These are phyloP conservation scores for Connochaetes taurinus DNA, from an alignment of 2,113 vertebrate species.

Conservation along the genomic window DNA sequence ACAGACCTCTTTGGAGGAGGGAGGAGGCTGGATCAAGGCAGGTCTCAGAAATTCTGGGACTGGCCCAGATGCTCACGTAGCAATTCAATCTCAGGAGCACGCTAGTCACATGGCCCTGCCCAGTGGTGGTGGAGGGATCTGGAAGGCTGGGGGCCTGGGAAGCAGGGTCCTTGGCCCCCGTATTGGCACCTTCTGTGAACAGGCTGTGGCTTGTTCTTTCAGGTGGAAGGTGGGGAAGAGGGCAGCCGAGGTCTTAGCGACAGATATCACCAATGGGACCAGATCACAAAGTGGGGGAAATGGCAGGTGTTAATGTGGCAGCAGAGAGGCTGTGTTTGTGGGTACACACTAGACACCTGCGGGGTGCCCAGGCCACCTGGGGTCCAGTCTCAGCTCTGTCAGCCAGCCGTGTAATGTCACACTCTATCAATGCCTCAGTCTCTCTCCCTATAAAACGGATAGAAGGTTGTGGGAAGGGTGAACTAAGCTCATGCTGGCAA, in stretches of 20 bases:
- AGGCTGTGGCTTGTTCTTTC: neutral
- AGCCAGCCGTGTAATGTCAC: neutral
- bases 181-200: neutral
- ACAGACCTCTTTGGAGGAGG: neutral
- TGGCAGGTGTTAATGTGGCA: neutral
- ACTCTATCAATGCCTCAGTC: neutral
- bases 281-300: neutral
- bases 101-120: neutral
- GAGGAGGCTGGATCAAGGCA: neutral
- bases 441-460: neutral
- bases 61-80: neutral
- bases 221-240: neutral
- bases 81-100: neutral
- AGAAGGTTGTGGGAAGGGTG: neutral
- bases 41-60: neutral
- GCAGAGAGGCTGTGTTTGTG: neutral
- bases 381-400: neutral
- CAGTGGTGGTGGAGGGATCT: neutral
- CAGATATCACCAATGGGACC: neutral
- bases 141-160: neutral
- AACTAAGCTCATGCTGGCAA: neutral
- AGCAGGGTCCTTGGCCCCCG: neutral
- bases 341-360: fast-evolving
- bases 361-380: neutral
- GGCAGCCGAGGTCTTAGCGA: neutral